Conservation (phyloP, 2,113 vertebrate species). For the Epinephelus fuscoguttatus region DNA sequence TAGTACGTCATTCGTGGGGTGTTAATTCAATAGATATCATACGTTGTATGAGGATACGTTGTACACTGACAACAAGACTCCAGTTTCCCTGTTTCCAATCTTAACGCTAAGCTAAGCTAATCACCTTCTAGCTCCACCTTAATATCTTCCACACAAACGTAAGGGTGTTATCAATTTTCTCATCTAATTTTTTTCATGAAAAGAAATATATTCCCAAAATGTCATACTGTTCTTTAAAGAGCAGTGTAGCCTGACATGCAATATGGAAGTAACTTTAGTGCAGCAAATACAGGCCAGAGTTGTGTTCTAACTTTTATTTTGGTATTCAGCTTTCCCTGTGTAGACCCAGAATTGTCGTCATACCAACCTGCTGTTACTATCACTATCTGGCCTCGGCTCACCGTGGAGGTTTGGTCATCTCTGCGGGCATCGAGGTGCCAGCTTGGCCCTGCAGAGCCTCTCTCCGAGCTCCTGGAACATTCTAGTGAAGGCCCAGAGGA, state of each 20-base stretch:
- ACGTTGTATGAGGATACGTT: too few relatives aligned
- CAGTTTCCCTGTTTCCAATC: neutral
- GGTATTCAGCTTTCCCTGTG: neutral
- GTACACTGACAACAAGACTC: too few relatives aligned
- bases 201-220: neutral
- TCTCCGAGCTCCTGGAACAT: constrained; percentile 59
- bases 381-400: constrained; percentile 36
- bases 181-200: neutral
- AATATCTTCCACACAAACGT: neutral
- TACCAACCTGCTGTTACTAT: constrained; percentile 41
- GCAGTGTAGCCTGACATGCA: neutral
- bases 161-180: neutral
- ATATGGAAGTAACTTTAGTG: too few relatives aligned
- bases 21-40: too few relatives aligned
- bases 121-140: neutral
- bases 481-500: constrained; percentile 35
- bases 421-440: constrained; percentile 47
- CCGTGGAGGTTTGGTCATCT: constrained; percentile 43
- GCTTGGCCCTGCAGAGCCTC: constrained; percentile 56
- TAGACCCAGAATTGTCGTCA: constrained; percentile 23
- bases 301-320: neutral
- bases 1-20: too few relatives aligned
- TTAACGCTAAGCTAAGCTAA: neutral
- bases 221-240: neutral
- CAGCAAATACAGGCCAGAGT: neutral